Evolutionary conservation across 2,797 vertebrate genomes (phyloP).

Genomic region (Syndactyla subalaris): DNA sequence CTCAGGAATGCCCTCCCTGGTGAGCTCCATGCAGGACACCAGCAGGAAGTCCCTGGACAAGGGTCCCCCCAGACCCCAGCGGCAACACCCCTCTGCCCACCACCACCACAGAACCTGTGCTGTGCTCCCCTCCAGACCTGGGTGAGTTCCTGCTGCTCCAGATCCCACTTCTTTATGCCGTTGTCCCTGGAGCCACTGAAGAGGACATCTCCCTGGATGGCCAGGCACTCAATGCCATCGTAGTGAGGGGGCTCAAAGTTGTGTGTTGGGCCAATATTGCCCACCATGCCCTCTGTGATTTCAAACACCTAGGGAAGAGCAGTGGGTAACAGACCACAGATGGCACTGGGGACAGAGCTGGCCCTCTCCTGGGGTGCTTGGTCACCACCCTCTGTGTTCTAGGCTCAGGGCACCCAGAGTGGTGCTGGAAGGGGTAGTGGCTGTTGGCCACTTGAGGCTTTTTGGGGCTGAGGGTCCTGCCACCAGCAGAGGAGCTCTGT

Average conservation of each 20-base stretch:
- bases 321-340: background rate
- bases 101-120: background rate
- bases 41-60: background rate
- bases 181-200: conserved; percentile 98
- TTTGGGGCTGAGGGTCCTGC: background rate
- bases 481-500: background rate
- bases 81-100: background rate
- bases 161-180: conserved; percentile 97
- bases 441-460: background rate
- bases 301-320: conserved; percentile 87
- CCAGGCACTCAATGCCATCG: conserved; percentile 95
- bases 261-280: conserved; percentile 91
- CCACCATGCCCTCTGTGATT: conserved; percentile 86
- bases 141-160: conserved; percentile 92
- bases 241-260: conserved; percentile 99
- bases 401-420: background rate
- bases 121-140: conserved; percentile 79
- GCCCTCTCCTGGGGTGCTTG: background rate
- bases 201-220: conserved; percentile 88
- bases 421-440: background rate
- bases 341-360: background rate
- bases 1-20: background rate
- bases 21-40: background rate
- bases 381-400: background rate
- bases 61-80: background rate